These are phyloP conservation scores for Acanthococcus lagerstroemiae DNA, from an alignment of 2,888 invertebrate genomes.

Conservation along the genomic window DNA sequence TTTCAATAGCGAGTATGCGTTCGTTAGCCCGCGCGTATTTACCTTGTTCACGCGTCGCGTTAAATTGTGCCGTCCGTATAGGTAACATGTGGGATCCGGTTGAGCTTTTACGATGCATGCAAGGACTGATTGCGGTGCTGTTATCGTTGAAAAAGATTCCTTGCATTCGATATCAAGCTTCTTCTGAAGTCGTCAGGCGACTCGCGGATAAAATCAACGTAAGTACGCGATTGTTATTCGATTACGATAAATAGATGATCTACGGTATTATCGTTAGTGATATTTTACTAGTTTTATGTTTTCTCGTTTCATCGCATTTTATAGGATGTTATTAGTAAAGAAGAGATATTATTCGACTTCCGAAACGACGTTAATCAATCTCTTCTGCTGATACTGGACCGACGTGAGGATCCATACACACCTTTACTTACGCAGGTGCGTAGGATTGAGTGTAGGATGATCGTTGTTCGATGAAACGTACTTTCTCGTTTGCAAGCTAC, in stretches of 20 bases:
- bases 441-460: neutral
- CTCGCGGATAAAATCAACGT: slow-evolving; percentile 64
- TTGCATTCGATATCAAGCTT: slow-evolving; percentile 75
- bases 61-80: slow-evolving; percentile 39
- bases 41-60: no score
- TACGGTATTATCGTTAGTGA: no score
- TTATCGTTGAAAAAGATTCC: slow-evolving; percentile 86
- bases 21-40: no score
- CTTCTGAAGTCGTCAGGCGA: slow-evolving; percentile 72
- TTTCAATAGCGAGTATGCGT: no score
- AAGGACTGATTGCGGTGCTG: slow-evolving; percentile 74
- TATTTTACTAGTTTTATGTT: neutral
- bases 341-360: slow-evolving; percentile 78
- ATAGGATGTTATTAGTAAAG: slow-evolving; percentile 71
- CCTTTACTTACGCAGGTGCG: slow-evolving; percentile 78
- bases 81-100: slow-evolving; percentile 66
- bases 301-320: slow-evolving; percentile 32
- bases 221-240: no score
- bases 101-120: slow-evolving; percentile 66
- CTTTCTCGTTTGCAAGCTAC: neutral
- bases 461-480: neutral
- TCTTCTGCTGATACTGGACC: slow-evolving; percentile 77
- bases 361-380: slow-evolving; percentile 50
- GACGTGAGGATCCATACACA: slow-evolving; percentile 90
- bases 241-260: no score